These are phyloP conservation scores for Melanchra persicariae DNA, from an alignment of 2,888 invertebrate species.

Conservation along the genomic window DNA sequence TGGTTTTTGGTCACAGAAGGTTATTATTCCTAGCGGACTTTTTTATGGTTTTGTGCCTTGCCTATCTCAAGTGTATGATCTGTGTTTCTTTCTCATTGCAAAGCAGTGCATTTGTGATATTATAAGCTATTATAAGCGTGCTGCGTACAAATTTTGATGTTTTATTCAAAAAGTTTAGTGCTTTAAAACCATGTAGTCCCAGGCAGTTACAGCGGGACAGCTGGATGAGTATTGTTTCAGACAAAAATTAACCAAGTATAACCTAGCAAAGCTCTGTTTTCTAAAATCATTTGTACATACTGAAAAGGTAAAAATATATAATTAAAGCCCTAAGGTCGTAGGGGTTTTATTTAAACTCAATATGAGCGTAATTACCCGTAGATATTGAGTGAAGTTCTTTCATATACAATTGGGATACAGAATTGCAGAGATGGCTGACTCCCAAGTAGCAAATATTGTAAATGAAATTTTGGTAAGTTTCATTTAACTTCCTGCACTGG, in stretches of 20 bases:
- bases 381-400: conserved; percentile 8
- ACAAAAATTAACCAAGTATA: conserved; percentile 22
- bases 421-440: conserved; percentile 89
- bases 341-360: not conserved
- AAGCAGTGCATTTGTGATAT: not conserved
- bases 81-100: not conserved
- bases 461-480: conserved; percentile 92
- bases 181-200: not conserved
- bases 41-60: not conserved
- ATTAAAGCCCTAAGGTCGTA: not conserved
- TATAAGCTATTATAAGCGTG: not conserved
- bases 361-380: conserved; percentile 76
- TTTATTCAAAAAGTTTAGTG: not conserved
- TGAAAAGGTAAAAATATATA: not conserved
- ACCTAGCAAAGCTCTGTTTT: conserved; percentile 12
- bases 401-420: not conserved
- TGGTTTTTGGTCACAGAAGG: not conserved
- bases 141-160: not conserved
- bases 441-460: conserved; percentile 92
- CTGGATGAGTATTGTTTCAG: conserved; percentile 16
- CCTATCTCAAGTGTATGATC: not conserved
- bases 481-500: not conserved
- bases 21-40: not conserved
- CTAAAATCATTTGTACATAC: not conserved
- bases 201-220: not conserved